These are phyloP conservation scores for Oxystoma pomonae DNA, from an alignment of 2,888 invertebrate genomes.

Conservation along the genomic window DNA sequence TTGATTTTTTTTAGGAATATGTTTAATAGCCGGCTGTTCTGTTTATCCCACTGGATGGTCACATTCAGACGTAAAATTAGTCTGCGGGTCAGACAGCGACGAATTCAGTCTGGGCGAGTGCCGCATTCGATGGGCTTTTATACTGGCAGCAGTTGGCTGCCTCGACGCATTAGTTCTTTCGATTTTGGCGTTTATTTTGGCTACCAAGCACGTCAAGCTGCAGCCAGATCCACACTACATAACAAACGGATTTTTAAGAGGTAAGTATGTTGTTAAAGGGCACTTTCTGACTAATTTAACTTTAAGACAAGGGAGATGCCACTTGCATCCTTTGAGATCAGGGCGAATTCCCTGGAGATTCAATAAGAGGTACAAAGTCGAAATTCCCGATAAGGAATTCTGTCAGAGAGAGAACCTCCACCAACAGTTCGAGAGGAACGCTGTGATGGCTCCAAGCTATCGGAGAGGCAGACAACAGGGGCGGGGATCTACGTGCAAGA, in stretches of 20 bases:
- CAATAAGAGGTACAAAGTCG: too few relatives aligned
- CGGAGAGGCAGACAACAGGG: too few relatives aligned
- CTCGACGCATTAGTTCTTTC: constrained; percentile 82
- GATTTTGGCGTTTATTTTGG: constrained; percentile 88
- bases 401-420: too few relatives aligned
- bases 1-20: constrained; percentile 70
- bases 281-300: not conserved
- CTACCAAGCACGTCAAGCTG: constrained; percentile 80
- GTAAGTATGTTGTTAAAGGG: too few relatives aligned
- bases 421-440: too few relatives aligned
- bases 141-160: constrained; percentile 86
- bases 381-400: too few relatives aligned
- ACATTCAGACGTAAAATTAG: constrained; percentile 72
- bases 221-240: constrained; percentile 76
- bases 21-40: constrained; percentile 83
- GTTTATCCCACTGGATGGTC: constrained; percentile 92
- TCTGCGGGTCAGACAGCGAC: constrained; percentile 77
- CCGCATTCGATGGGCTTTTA: constrained; percentile 89
- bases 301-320: too few relatives aligned
- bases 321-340: too few relatives aligned
- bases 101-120: constrained; percentile 78
- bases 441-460: too few relatives aligned
- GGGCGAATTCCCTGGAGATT: too few relatives aligned
- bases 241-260: constrained; percentile 53
- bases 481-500: too few relatives aligned